Percentiles rank a stretch among this genome's conserved stretches.
Conservation (phyloP, 2,113 vertebrate genomes). For the Turnix velox region DNA sequence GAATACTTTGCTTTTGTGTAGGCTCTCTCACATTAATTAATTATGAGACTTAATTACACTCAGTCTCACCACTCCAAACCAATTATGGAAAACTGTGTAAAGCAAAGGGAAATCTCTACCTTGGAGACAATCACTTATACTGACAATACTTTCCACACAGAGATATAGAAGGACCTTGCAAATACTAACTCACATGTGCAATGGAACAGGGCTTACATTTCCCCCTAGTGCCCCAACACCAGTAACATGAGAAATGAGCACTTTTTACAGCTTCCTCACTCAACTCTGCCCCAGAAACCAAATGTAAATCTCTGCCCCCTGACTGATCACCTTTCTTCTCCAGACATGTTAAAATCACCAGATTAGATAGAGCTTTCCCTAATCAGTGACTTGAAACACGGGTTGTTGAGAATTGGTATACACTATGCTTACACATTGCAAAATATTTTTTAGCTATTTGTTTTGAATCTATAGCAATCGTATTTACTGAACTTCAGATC, state of each 20-base stretch:
- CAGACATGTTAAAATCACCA: not conserved
- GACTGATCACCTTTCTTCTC: conserved; percentile 13
- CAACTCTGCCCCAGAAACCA: conserved; percentile 39
- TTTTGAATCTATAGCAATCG: not conserved
- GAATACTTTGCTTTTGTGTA: conserved; percentile 28
- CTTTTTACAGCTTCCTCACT: not conserved
- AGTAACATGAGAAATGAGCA: not conserved
- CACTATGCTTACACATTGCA: not conserved
- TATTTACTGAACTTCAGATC: not conserved
- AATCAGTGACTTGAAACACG: not conserved
- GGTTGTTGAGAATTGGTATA: not conserved
- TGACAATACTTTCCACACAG: not conserved
- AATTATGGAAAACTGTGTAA: conserved; percentile 38
- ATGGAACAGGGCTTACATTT: not conserved
- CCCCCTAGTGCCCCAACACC: not conserved
- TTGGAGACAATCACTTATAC: not conserved
- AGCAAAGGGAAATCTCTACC: conserved; percentile 10
- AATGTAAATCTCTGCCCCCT: conserved; percentile 17
- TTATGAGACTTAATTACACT: conserved; percentile 62
- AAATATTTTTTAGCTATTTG: not conserved
- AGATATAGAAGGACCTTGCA: not conserved
- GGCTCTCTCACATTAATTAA: conserved; percentile 61
- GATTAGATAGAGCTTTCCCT: not conserved
- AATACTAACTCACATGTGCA: not conserved
- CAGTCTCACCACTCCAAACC: conserved; percentile 40